A percentile compares a stretch with the other conserved stretches of the same genome.
Evolutionary conservation across 92 coral and sea anemone genomes (phyloP).

Genomic region (Phenganax stokvisi): DNA sequence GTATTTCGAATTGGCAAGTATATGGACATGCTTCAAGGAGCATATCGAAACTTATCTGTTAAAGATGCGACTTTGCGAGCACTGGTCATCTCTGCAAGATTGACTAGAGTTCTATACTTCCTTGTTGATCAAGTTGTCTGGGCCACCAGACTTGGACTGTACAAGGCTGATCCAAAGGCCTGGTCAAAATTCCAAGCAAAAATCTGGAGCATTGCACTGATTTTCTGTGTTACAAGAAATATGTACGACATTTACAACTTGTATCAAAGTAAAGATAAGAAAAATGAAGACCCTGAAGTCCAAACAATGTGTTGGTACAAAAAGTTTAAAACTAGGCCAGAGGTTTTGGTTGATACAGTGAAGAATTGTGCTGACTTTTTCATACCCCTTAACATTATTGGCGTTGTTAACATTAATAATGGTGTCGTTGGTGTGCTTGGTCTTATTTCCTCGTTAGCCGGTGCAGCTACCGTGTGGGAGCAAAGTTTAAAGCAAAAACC

Average conservation of each 20-base stretch:
- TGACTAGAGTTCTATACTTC: slow-evolving; percentile 71
- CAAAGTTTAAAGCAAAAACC: slow-evolving; percentile 83
- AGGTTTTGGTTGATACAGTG: slow-evolving; percentile 77
- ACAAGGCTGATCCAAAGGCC: slow-evolving; percentile 78
- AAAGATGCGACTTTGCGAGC: slow-evolving; percentile 62
- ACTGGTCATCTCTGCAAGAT: slow-evolving; percentile 75
- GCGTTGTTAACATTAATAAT: slow-evolving; percentile 68
- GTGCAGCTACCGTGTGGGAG: slow-evolving; percentile 74
- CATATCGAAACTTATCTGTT: slow-evolving; percentile 58
- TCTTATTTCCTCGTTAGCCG: slow-evolving; percentile 78
- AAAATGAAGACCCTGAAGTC: slow-evolving; percentile 63
- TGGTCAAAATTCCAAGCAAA: slow-evolving; percentile 94
- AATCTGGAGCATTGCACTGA: slow-evolving; percentile 78
- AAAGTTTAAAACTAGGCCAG: slow-evolving; percentile 72
- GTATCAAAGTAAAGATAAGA: slow-evolving; percentile 48
- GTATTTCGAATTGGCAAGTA: slow-evolving; percentile 96
- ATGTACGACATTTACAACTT: slow-evolving; percentile 65
- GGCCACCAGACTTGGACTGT: slow-evolving; percentile 95
- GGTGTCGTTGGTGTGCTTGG: slow-evolving; percentile 88
- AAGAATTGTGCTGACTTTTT: slow-evolving; percentile 91
- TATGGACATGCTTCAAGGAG: slow-evolving; percentile 80
- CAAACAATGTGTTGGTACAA: slow-evolving; percentile 39
- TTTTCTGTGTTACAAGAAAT: slow-evolving; percentile 75
- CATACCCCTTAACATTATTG: slow-evolving; percentile 88
- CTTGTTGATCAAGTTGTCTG: slow-evolving; percentile 84